Base-by-base conservation (phyloP, 1,140 invertebrate genomes). In the Dendrolimus kikuchii region DNA sequence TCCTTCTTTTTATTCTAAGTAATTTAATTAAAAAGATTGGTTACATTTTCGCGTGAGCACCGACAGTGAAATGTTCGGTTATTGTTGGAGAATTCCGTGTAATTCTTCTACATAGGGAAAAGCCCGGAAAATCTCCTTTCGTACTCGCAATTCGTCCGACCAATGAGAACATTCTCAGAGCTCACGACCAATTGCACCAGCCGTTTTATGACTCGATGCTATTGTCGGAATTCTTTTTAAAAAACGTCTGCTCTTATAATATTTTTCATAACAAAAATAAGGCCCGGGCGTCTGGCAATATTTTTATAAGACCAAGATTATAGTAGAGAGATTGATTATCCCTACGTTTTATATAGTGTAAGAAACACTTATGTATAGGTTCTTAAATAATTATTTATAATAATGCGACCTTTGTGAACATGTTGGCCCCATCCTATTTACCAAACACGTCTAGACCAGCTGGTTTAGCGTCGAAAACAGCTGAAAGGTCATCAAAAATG, bases 21-120 rank as follows among this genome's bases (percentile, higher is more conserved):
- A 53, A 58, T 58, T 53, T 52, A 58, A 58, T 58, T 58, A 58
- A 58, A 58, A 52, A 58, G 51, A 58, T 53, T 58, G 46, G 51
- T 52, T 49, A 58, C 47, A 53, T 58, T 53, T 53, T 49, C 40
- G 46, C 50, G 9, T 52, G 46, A 58, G 47, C 42, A 37, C 40
- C 55, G 49, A 53, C 57, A 46, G 49, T 5, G 40, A 49, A 47
- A 59, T 59, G 48, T 54, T 54, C 43, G 48, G 49, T 51, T 55
- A 52, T 55, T 60, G 53, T 59, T 42, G 49, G 41, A 58, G 42
- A 47, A 55, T 51, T 55, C 51, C 46, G 49, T 58, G 55, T 51
- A 51, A 51, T 51, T 51, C 55, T 43, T 23, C 23, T 23, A 23
- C 23, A 23, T 23, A 23, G 23, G 23, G 23, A 45, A 45, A 45